These are phyloP conservation scores for Octodon degus DNA, from an alignment of 2,113 vertebrate species.

Conservation along the genomic window DNA sequence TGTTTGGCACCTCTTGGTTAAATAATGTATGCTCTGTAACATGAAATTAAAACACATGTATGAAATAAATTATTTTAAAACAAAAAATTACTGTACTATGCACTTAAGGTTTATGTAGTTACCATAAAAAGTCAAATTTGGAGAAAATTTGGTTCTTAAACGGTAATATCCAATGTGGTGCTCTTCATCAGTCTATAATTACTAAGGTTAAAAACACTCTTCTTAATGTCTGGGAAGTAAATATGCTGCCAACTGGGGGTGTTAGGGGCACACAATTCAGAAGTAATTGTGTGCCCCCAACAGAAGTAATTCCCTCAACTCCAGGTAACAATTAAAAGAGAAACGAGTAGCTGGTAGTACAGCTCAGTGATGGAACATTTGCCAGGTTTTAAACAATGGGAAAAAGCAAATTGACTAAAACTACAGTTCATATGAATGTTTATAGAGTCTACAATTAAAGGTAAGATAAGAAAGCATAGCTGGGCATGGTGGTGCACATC, in stretches of 20 bases:
- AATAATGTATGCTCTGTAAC: slow-evolving; percentile 88
- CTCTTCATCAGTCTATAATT: slow-evolving; percentile 37
- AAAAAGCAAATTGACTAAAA: slow-evolving; percentile 23
- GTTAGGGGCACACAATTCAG: not conserved
- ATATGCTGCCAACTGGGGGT: not conserved
- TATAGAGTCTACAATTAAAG: slow-evolving; percentile 65
- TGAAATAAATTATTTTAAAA: slow-evolving; percentile 92
- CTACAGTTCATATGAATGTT: slow-evolving; percentile 22
- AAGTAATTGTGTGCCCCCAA: not conserved
- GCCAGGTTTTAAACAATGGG: slow-evolving; percentile 56
- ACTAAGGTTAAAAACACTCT: not conserved
- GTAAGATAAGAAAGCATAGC: slow-evolving; percentile 40
- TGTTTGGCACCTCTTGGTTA: slow-evolving; percentile 87
- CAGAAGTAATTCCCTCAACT: not conserved
- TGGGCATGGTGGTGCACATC: not conserved
- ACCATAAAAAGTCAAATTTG: slow-evolving; percentile 42
- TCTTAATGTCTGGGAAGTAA: slow-evolving; percentile 3
- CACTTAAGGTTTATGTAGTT: not conserved
- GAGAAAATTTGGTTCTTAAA: slow-evolving; percentile 37
- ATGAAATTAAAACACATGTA: slow-evolving; percentile 85
- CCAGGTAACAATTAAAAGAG: slow-evolving; percentile 6
- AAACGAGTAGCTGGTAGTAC: not conserved
- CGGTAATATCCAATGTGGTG: not conserved
- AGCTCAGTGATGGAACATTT: not conserved
- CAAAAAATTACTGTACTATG: not conserved